Evolutionary conservation across 2,888 invertebrate species (phyloP).

Genomic region (Tribolium freemani): DNA sequence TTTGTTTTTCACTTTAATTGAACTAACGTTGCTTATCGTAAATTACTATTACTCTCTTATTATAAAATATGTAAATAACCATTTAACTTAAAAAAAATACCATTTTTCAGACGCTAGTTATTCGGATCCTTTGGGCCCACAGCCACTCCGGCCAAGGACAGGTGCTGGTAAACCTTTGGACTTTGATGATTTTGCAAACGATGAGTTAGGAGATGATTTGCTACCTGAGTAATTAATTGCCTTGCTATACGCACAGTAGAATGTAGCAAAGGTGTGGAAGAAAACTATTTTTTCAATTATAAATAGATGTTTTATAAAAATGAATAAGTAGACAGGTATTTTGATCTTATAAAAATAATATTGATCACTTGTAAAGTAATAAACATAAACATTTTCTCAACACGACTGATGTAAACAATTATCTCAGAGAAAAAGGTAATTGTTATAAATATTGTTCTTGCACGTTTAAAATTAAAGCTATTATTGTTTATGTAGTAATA

Average conservation of each 20-base stretch:
- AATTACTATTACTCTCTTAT: no score
- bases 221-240: conserved; percentile 73
- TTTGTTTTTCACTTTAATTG: no score
- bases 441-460: neutral
- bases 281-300: neutral
- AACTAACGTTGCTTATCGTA: no score
- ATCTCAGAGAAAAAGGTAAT: neutral
- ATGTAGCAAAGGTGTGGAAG: neutral
- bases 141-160: conserved; percentile 72
- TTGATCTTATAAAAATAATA: conserved; percentile 28
- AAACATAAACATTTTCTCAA: neutral
- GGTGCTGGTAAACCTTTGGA: conserved; percentile 71
- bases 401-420: neutral
- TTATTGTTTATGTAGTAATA: neutral
- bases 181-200: conserved; percentile 79
- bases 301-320: conserved; percentile 13
- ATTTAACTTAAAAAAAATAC: no score
- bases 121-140: conserved; percentile 72
- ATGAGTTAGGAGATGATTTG: conserved; percentile 81
- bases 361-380: conserved; percentile 19
- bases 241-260: no score
- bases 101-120: conserved; percentile 69
- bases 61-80: no score
- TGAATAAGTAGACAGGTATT: conserved; percentile 12
- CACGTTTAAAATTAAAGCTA: neutral